Conservation (phyloP, 2,113 vertebrate species). For the Stomatorhinus ivindoensis region DNA sequence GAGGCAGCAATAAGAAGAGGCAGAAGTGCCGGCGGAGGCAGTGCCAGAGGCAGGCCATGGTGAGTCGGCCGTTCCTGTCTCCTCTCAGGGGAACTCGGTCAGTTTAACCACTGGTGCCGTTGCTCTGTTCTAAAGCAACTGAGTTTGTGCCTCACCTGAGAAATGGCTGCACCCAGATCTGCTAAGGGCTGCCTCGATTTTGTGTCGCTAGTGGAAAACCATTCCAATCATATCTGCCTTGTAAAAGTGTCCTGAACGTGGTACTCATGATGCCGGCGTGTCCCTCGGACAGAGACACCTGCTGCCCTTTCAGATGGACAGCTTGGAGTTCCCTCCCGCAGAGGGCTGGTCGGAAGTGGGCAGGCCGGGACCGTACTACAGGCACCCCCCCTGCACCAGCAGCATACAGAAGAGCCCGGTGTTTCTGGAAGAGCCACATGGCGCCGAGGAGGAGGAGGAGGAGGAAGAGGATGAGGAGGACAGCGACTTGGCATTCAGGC, state of each 20-base stretch:
- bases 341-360: slow-evolving; percentile 34
- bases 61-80: slow-evolving; percentile 34
- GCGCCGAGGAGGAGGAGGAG: slow-evolving; percentile 50
- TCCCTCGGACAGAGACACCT: slow-evolving; percentile 57
- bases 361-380: slow-evolving; percentile 46
- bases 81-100: neutral
- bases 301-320: slow-evolving; percentile 54
- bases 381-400: slow-evolving; percentile 40
- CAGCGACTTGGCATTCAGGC: neutral
- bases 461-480: slow-evolving; percentile 53
- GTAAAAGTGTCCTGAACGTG: neutral
- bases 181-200: neutral
- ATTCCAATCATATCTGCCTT: neutral
- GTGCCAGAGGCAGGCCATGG: slow-evolving; percentile 78
- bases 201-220: neutral
- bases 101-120: neutral
- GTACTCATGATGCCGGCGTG: slow-evolving; percentile 9
- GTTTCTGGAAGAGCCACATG: slow-evolving; percentile 34
- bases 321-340: slow-evolving; percentile 28
- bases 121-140: neutral
- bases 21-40: slow-evolving; percentile 81
- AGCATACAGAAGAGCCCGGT: neutral
- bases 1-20: slow-evolving; percentile 80
- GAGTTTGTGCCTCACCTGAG: neutral
- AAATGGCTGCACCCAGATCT: neutral